These are phyloP conservation scores for Astyanax mexicanus DNA, from an alignment of 2,797 vertebrate species.

Conservation along the genomic window DNA sequence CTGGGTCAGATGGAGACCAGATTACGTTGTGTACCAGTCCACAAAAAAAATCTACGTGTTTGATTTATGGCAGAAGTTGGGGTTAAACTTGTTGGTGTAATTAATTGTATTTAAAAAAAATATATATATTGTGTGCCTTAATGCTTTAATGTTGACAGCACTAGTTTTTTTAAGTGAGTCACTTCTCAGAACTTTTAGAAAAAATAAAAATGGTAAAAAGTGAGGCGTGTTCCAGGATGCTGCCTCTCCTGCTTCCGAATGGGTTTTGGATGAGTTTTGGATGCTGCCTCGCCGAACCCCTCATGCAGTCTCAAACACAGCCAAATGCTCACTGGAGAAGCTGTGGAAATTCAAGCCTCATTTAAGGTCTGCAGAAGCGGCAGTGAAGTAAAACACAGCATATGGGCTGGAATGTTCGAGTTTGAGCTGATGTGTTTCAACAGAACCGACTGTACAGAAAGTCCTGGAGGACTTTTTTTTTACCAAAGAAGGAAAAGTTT, in stretches of 20 bases:
- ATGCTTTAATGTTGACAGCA: too few relatives aligned
- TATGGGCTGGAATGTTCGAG: not conserved
- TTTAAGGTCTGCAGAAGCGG: not conserved
- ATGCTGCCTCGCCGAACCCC: not conserved
- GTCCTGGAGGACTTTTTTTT: not conserved
- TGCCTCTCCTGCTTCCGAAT: not conserved
- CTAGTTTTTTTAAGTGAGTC: too few relatives aligned
- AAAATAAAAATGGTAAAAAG: too few relatives aligned
- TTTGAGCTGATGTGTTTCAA: not conserved
- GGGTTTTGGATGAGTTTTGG: not conserved
- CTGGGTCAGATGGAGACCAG: too few relatives aligned
- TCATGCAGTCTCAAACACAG: conserved; percentile 14
- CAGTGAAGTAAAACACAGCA: not conserved
- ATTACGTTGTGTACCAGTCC: too few relatives aligned
- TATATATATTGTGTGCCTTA: too few relatives aligned
- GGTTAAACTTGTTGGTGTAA: too few relatives aligned
- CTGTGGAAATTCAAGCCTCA: not conserved
- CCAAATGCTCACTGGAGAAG: not conserved
- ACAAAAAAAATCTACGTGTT: too few relatives aligned
- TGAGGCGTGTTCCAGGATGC: not conserved
- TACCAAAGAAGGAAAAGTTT: conserved; percentile 33
- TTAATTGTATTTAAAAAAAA: too few relatives aligned
- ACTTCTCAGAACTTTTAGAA: too few relatives aligned
- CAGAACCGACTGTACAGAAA: not conserved
- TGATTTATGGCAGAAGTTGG: too few relatives aligned